Conservation (phyloP, 1,140 invertebrate genomes). For the Chionoecetes opilio region DNA sequence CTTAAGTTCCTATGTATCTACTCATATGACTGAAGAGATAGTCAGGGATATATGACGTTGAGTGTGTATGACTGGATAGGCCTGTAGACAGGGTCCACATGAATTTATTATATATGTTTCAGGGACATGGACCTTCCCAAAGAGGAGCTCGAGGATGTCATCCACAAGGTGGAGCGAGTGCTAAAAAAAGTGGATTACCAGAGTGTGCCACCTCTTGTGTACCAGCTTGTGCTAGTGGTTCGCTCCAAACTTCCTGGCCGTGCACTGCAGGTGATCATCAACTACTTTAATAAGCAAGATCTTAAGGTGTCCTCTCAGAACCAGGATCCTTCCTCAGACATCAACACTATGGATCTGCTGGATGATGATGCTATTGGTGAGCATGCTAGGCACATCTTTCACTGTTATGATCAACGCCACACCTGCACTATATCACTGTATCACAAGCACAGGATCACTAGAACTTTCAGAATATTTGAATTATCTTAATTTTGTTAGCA, state of each 20-base stretch:
- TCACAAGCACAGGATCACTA: neutral
- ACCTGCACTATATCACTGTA: neutral
- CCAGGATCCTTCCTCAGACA: neutral
- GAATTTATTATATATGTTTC: neutral
- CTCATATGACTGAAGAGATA: too few relatives aligned
- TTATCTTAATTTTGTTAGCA: too few relatives aligned
- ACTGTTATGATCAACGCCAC: neutral
- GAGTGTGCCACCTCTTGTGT: conserved; percentile 84
- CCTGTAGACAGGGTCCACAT: too few relatives aligned
- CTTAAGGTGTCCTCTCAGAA: conserved; percentile 41
- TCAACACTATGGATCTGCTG: neutral
- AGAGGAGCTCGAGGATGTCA: conserved; percentile 84
- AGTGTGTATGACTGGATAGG: too few relatives aligned
- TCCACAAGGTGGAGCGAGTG: conserved; percentile 83
- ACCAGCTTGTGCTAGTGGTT: conserved; percentile 83
- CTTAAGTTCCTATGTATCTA: too few relatives aligned
- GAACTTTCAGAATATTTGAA: too few relatives aligned
- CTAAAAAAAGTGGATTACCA: conserved; percentile 83
- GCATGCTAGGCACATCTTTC: neutral
- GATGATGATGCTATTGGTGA: conserved; percentile 49
- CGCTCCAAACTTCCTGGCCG: conserved; percentile 58
- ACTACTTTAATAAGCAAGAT: conserved; percentile 79
- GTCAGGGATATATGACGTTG: too few relatives aligned
- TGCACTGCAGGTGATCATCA: conserved; percentile 65
- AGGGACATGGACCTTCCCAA: conserved; percentile 83